These are phyloP conservation scores for Crepidodera aurea DNA, from an alignment of 2,888 invertebrate species.

Conservation along the genomic window DNA sequence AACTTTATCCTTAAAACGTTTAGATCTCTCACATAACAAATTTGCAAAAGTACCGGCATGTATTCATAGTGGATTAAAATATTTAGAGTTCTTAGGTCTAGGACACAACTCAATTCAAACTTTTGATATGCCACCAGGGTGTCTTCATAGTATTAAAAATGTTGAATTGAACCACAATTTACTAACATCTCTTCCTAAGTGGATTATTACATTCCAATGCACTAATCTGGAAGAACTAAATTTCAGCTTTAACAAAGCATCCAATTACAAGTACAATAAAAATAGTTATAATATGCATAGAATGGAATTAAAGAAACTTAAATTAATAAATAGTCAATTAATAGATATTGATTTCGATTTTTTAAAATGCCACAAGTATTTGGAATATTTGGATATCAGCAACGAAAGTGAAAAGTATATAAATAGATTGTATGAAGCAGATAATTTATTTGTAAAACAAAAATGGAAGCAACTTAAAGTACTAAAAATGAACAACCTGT, in stretches of 20 bases:
- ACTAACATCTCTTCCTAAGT: slow-evolving; percentile 43
- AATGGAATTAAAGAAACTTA: slow-evolving; percentile 40
- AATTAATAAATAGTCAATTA: slow-evolving; percentile 41
- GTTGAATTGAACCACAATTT: slow-evolving; percentile 44
- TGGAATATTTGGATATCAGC: slow-evolving; percentile 48
- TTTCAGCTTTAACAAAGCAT: slow-evolving; percentile 46
- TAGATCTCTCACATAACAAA: slow-evolving; percentile 45
- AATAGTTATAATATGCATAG: slow-evolving; percentile 36
- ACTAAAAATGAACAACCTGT: slow-evolving; percentile 41
- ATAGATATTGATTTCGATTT: slow-evolving; percentile 42
- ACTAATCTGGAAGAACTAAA: slow-evolving; percentile 42
- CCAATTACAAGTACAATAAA: slow-evolving; percentile 39
- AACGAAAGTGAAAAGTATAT: slow-evolving; percentile 33
- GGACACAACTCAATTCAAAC: slow-evolving; percentile 41
- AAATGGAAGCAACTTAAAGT: slow-evolving; percentile 42
- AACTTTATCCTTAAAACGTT: slow-evolving; percentile 38
- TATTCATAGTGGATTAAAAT: slow-evolving; percentile 41
- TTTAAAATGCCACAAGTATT: slow-evolving; percentile 40
- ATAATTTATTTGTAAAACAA: slow-evolving; percentile 44
- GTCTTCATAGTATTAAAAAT: slow-evolving; percentile 37
- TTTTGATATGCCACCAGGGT: slow-evolving; percentile 46
- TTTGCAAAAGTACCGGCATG: slow-evolving; percentile 44
- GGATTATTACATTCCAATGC: slow-evolving; percentile 44
- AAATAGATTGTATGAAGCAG: slow-evolving; percentile 43
- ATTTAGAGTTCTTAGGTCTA: slow-evolving; percentile 43